Evolutionary conservation across 1,140 invertebrate species (phyloP), one percentile per base, ranked within the genome.

Genomic region (Rhizoglyphus robini): DNA sequence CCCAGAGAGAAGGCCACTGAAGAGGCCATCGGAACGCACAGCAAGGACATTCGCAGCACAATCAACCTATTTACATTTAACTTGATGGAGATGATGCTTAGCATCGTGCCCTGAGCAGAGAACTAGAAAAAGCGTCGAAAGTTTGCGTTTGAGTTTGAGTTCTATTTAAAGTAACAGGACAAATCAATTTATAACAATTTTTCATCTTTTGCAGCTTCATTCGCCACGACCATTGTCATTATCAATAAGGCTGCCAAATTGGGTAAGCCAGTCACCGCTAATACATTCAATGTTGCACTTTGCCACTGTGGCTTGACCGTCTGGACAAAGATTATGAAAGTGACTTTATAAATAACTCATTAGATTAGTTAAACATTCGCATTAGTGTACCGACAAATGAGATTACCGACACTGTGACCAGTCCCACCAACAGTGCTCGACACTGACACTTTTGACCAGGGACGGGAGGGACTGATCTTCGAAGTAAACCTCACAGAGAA

Each of bases 161-260:
- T 54, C 51, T 54, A 54, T 54, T 54, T 54, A 54, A 54, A 54
- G 51, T 54, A 54, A 54, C 51, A 54, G 51, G 51, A 54, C 51
- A 54, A 54, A 54, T 54, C 51, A 54, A 54, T 54, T 54, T 54
- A 54, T 54, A 54, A 54, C 51, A 54, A 54, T 8, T 54, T 54
- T 54, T 54, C 51, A 20, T 20, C 8, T 54, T 5, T 8, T 27
- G 51, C 51, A 8, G 51, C 23, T 25, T 23, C 20, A 54, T 54
- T 20, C 31, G 20, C 20, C 51, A 20, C 8, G 8, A 54, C 51
- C 20, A 54, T 54, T 54, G 51, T 54, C 51, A 54, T 54, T 54
- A 54, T 54, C 51, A 54, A 54, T 54, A 8, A 5, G 31, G 51
- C 41, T 46, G 41, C 41, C 41, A 46, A n/a, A n/a, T n/a, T n/a